Conservation (phyloP, 2,113 vertebrate genomes). For the Laterallus jamaicensis region DNA sequence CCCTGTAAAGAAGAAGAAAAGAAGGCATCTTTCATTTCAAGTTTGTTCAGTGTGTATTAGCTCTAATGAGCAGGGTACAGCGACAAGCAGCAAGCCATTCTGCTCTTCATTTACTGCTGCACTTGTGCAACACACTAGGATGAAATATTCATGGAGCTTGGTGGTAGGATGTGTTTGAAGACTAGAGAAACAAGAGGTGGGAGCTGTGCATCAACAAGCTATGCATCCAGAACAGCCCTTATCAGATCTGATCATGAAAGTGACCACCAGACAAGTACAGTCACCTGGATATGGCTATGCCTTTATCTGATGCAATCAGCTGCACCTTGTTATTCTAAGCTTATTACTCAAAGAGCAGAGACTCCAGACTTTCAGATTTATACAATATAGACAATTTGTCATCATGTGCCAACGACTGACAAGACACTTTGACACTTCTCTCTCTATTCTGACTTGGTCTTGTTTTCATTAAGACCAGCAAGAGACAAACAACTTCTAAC, state of each 20-base stretch:
- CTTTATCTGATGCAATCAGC: background rate
- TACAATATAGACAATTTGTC: background rate
- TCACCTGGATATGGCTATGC: background rate
- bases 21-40: background rate
- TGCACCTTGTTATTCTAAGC: background rate
- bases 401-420: background rate
- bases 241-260: background rate
- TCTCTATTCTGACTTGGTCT: background rate
- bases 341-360: background rate
- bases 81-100: background rate
- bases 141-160: conserved; percentile 34
- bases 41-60: background rate
- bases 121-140: background rate
- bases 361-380: background rate
- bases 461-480: background rate
- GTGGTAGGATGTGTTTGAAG: background rate
- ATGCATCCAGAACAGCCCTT: background rate
- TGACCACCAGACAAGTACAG: background rate
- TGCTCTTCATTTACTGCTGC: background rate
- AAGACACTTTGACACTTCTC: background rate
- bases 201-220: conserved; percentile 1
- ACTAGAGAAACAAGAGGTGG: background rate
- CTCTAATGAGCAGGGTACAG: background rate
- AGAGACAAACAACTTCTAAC: background rate
- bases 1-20: conserved; percentile 75